Conservation (phyloP, 2,113 vertebrate genomes). For the Megaleporinus macrocephalus region DNA sequence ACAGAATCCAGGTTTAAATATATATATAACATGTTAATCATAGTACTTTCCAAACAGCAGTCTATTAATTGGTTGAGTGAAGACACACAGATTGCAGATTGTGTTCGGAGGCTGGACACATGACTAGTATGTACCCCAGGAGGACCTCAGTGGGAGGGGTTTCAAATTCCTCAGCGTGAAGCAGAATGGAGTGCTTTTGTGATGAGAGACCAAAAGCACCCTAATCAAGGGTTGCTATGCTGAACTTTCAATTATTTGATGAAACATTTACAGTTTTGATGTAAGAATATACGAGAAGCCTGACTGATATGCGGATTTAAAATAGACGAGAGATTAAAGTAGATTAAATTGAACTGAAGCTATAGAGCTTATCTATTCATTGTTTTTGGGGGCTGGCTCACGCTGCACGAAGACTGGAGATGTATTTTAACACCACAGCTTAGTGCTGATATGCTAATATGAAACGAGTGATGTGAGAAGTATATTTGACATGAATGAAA, state of each 20-base stretch:
- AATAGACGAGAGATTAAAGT: neutral
- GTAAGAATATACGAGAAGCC: neutral
- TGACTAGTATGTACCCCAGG: neutral
- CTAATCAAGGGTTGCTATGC: neutral
- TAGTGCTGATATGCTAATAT: neutral
- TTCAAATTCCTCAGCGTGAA: neutral
- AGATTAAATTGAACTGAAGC: neutral
- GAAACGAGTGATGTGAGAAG: neutral
- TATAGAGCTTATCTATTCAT: neutral
- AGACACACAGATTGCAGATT: slow-evolving; percentile 12
- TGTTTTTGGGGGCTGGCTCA: neutral
- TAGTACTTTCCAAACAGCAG: neutral
- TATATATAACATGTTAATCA: no score
- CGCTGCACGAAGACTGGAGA: neutral
- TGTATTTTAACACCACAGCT: neutral
- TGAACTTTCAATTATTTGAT: neutral
- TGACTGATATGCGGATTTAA: neutral
- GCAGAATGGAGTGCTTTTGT: neutral
- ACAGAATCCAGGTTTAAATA: no score
- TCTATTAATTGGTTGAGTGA: slow-evolving; percentile 16
- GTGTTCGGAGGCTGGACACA: slow-evolving; percentile 5
- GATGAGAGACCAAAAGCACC: neutral
- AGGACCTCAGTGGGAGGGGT: neutral
- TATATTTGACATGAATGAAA: neutral
- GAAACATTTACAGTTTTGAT: neutral